Conservation (phyloP, 2,888 invertebrate species). For the Hyppa rectilinea region DNA sequence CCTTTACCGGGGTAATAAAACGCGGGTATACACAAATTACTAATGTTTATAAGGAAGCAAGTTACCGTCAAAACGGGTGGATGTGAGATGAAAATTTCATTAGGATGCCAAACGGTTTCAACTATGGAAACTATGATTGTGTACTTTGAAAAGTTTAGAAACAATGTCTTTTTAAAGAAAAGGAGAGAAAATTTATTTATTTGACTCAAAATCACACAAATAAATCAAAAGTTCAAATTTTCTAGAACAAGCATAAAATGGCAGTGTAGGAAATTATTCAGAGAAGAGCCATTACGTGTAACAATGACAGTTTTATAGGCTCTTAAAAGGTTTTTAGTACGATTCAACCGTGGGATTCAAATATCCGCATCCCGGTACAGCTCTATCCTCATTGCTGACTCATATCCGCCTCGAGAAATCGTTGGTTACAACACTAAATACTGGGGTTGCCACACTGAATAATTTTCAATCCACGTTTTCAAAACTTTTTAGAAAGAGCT, state of each 20-base stretch:
- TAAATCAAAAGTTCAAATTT: slow-evolving; percentile 10
- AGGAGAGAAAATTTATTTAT: too few species aligned
- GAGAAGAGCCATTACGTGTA: slow-evolving; percentile 28
- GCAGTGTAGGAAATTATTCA: slow-evolving; percentile 15
- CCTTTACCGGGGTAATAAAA: slow-evolving; percentile 45
- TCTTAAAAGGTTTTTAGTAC: slow-evolving; percentile 37
- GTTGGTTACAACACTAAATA: slow-evolving; percentile 41
- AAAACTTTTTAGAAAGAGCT: slow-evolving; percentile 7
- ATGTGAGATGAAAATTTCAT: slow-evolving; percentile 26
- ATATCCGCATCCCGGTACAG: slow-evolving; percentile 56
- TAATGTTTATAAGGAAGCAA: slow-evolving; percentile 42
- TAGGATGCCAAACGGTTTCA: neutral
- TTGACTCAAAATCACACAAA: too few species aligned
- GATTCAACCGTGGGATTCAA: slow-evolving; percentile 40
- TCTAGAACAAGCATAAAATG: slow-evolving; percentile 14
- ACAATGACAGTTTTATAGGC: slow-evolving; percentile 46
- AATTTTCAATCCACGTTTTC: slow-evolving; percentile 1
- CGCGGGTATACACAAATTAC: slow-evolving; percentile 48
- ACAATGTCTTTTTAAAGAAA: too few species aligned
- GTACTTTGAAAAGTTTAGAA: neutral
- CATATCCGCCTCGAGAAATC: slow-evolving; percentile 44
- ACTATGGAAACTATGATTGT: slow-evolving; percentile 9
- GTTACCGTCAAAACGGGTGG: slow-evolving; percentile 16
- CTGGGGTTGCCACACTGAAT: slow-evolving; percentile 17
- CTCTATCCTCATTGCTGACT: slow-evolving; percentile 51